These are phyloP conservation scores for Drosophila orosa DNA, from an alignment of 1,140 invertebrate genomes.

Conservation along the genomic window DNA sequence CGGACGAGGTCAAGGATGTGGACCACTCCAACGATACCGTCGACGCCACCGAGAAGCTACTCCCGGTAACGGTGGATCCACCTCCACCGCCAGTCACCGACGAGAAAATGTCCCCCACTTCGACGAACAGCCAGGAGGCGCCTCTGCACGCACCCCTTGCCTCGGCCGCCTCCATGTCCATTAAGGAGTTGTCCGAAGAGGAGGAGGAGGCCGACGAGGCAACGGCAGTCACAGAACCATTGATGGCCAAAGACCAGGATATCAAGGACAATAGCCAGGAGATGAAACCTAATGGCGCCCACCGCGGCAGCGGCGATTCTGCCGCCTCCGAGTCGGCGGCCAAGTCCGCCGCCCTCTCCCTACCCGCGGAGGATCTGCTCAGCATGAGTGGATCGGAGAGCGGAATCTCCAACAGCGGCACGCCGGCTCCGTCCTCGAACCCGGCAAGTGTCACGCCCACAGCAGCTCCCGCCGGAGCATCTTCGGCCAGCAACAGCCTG, in stretches of 20 bases:
- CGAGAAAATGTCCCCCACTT: constrained; percentile 85
- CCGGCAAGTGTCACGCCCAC: constrained; percentile 48
- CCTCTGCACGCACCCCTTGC: constrained; percentile 75
- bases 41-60: constrained; percentile 79
- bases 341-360: constrained; percentile 73
- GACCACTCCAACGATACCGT: constrained; percentile 84
- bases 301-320: constrained; percentile 61
- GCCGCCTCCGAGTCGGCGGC: constrained; percentile 59
- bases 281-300: constrained; percentile 21
- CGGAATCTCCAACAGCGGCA: constrained; percentile 62
- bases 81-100: constrained; percentile 68
- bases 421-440: constrained; percentile 34
- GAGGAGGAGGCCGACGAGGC: constrained; percentile 59
- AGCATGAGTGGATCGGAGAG: constrained; percentile 73
- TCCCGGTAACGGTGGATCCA: constrained; percentile 49
- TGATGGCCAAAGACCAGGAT: constrained; percentile 56
- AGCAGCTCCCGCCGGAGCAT: constrained; percentile 29
- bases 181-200: constrained; percentile 74
- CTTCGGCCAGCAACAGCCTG: constrained; percentile 58
- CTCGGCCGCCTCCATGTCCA: constrained; percentile 84
- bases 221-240: constrained; percentile 48
- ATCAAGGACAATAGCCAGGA: constrained; percentile 26
- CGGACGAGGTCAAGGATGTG: constrained; percentile 66
- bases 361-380: constrained; percentile 72
- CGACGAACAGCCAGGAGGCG: constrained; percentile 84